These are phyloP conservation scores for Cynaeus angustus DNA, from an alignment of 2,888 invertebrate genomes.

Conservation along the genomic window DNA sequence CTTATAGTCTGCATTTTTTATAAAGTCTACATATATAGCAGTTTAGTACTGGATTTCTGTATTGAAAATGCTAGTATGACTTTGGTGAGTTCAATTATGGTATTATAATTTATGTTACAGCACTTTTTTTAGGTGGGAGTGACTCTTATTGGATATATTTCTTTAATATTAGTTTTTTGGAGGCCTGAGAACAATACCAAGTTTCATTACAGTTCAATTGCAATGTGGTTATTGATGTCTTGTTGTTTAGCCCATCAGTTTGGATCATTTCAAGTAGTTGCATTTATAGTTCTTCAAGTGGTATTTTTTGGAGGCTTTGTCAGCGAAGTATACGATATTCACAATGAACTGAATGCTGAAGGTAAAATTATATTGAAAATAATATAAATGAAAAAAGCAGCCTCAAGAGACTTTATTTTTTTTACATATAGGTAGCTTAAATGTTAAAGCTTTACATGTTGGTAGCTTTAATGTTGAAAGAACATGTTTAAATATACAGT, in stretches of 20 bases:
- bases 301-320: constrained; percentile 80
- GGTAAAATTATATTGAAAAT: too few relatives aligned
- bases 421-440: too few relatives aligned
- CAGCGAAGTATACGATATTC: constrained; percentile 76
- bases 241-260: constrained; percentile 84
- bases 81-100: constrained; percentile 63
- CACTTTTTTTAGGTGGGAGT: constrained; percentile 77
- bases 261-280: constrained; percentile 84
- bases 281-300: constrained; percentile 80
- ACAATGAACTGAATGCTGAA: constrained; percentile 72
- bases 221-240: constrained; percentile 84
- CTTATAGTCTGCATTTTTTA: constrained; percentile 77
- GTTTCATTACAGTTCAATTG: constrained; percentile 81
- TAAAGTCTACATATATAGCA: constrained; percentile 65
- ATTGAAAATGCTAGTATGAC: constrained; percentile 66
- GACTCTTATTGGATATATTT: constrained; percentile 80
- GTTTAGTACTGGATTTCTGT: constrained; percentile 64
- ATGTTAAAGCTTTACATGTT: too few relatives aligned
- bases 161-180: constrained; percentile 84
- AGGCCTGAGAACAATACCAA: constrained; percentile 79
- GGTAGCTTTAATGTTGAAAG: too few relatives aligned
- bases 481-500: too few relatives aligned
- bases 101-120: not conserved
- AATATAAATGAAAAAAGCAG: too few relatives aligned
- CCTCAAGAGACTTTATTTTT: too few relatives aligned